Evolutionary conservation across 2,113 vertebrate species (phyloP), one percentile per base, ranked within the genome.

Genomic region (Speoplatyrhinus poulsoni): DNA sequence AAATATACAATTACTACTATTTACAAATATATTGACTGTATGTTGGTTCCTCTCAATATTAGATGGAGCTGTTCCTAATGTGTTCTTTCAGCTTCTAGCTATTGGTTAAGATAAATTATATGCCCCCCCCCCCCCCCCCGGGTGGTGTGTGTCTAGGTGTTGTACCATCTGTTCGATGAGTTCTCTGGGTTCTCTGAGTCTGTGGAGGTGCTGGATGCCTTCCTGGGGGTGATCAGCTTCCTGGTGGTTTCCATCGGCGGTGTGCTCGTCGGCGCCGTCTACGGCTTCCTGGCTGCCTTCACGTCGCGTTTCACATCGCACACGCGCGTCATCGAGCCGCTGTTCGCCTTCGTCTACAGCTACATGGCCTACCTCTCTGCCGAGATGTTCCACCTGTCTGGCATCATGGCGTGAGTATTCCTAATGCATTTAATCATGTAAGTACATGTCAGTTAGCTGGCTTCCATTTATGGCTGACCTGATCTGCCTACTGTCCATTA

Each of bases 311-410:
- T 99, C 90, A 98, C 98, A 1, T 94, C 95, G 15, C 97, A 96
- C 89, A 96, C 95, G 9, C 95, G 98, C 0, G 97, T 99, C 90
- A 99, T 99, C 77, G 98, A 99, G 92, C 98, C 98, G 0, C 96
- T 99, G 67, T 99, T 99, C 88, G 95, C 98, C 78, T 99, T 99
- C 82, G 92, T 99, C 75, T 99, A 98, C 94, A 99, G 97, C 93
- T 99, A 99, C 92, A 96, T 99, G 96, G 96, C 97, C 0, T 99
- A 99, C 69, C 93, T 99, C 73, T 96, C 96, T 0, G 95, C 98
- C 0, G 98, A 99, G 90, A 89, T 99, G 77, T 99, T 99, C 92
- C 97, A 98, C 85, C 94, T 99, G 8, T 99, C 98, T 0, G 98
- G 98, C 76, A 99, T 99, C 92, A 99, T 99, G 98, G 95, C 98